Evolutionary conservation across 2,888 invertebrate genomes (phyloP), one percentile per base, ranked within the genome.

Genomic region (Volucella inflata): DNA sequence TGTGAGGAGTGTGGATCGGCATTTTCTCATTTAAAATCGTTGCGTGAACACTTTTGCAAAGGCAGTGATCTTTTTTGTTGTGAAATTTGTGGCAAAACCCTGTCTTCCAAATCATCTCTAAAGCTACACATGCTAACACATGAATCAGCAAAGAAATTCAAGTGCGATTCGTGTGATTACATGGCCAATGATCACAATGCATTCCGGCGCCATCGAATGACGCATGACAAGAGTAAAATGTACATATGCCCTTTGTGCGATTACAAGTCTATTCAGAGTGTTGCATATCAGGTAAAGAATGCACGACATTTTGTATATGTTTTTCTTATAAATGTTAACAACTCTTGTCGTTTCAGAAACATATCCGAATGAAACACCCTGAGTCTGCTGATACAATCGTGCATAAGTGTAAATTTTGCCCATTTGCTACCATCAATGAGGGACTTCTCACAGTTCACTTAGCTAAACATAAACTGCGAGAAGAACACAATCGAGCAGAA

Each of bases 191-290:
- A 97, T 90, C 97, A 97, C 91, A 97, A 97, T 91, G 95, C 97
- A 0, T 93, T 97, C 87, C 93, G 97, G 30, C 93, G 97, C 1
- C 97, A 97, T 91, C 95, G 95, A 88, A 91, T 89, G 88, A 93
- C 94, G 11, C 97, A 97, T 91, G 94, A 95, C 8, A 96, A 96
- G 14, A 94, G 95, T 62, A 95, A 94, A 88, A 94, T 94, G 0
- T 97, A 97, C 91, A 94, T 95, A 88, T 97, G 97, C 90, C 94
- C 95, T 57, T 94, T 95, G 89, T 97, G 97, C 89, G 93, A 95
- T 0, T 97, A 97, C 91, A 94, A 95, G 11, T 95, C 96, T 88
- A 97, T 97, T 87, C 96, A 97, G 91, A 96, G 96, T 72, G 95
- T 95, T 8, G 94, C 95, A 0, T 96, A 96, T 90, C 95, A 97